Base-by-base conservation (phyloP, 1,140 invertebrate genomes). In the Anastrepha ludens region DNA sequence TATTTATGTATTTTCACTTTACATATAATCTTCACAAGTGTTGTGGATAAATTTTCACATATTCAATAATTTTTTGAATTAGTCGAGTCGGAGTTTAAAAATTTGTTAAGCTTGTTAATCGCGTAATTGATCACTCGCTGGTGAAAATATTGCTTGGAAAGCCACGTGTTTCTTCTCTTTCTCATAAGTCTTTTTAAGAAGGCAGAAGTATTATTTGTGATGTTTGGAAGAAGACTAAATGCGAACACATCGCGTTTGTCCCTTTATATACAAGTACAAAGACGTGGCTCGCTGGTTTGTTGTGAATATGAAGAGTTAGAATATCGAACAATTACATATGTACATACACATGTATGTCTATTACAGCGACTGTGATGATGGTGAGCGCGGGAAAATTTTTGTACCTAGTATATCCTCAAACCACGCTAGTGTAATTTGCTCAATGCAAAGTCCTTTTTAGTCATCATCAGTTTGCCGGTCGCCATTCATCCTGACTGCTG, bases 401-500 rank as follows among this genome's bases (percentile, higher is more conserved):
- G 74, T 87, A 60, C 29, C 20, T 59, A 87, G 87, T 81, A 81
- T 67, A 67, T 67, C 39, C 20, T 67, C 29, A 39, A 67, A 67
- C 20, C 9, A 2, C 39, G 9, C 64, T 67, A 39, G 6, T 67
- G 64, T 67, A 67, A 67, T 67, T 41, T 41, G 29, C 64, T 3
- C 29, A 67, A 67, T 67, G 29, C 65, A 81, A 58, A 67, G 41
- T 81, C 44, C 74, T 81, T 58, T 81, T 55, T 81, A 81, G 74
- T 81, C 87, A 88, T 78, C 87, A 78, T 88, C 78, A 50, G 78
- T 87, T 87, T 85, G 87, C 87, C 81, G 87, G 87, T 88, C 87
- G 87, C 87, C 87, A 88, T 88, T 88, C 87, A 88, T 88, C 87
- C 87, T 88, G 87, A 88, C 87, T 88, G 47, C 87, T 88, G 60